Percentiles rank a stretch among this genome's conserved stretches.
Evolutionary conservation across 2,113 vertebrate species (phyloP).

Genomic region (Chloroceryle aenea): DNA sequence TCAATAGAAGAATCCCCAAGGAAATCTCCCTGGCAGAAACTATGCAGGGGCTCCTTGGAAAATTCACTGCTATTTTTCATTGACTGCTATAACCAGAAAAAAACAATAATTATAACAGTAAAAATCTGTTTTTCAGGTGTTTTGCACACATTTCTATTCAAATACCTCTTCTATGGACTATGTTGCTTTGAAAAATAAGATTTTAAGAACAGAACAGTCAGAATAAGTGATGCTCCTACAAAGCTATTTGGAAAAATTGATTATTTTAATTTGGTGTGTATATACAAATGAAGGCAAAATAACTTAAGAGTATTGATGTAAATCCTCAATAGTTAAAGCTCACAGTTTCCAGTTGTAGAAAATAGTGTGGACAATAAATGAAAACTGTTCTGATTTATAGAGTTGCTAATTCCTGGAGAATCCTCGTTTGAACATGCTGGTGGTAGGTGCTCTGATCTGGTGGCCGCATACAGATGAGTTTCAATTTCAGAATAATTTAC

Average conservation of each 20-base stretch:
- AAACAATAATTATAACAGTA: neutral
- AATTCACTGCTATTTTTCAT: neutral
- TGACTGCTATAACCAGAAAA: neutral
- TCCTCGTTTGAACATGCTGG: neutral
- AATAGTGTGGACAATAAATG: neutral
- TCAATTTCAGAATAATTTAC: neutral
- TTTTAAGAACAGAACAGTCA: neutral
- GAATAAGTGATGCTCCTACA: neutral
- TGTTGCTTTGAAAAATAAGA: neutral
- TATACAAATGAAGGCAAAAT: neutral
- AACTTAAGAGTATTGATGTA: neutral
- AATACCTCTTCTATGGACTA: neutral
- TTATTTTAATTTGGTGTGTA: neutral
- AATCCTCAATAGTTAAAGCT: neutral
- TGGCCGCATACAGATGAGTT: fast-evolving
- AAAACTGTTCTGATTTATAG: neutral
- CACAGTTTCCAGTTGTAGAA: neutral
- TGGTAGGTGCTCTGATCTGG: neutral
- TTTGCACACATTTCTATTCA: neutral
- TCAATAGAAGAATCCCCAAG: neutral
- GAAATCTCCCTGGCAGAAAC: neutral
- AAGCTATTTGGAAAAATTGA: neutral
- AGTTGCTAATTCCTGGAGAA: neutral
- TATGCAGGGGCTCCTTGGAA: neutral
- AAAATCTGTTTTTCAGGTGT: neutral